phyloP scores from a whole-genome alignment of 2,797 vertebrate species.

The Australoheros facetus region DNA sequence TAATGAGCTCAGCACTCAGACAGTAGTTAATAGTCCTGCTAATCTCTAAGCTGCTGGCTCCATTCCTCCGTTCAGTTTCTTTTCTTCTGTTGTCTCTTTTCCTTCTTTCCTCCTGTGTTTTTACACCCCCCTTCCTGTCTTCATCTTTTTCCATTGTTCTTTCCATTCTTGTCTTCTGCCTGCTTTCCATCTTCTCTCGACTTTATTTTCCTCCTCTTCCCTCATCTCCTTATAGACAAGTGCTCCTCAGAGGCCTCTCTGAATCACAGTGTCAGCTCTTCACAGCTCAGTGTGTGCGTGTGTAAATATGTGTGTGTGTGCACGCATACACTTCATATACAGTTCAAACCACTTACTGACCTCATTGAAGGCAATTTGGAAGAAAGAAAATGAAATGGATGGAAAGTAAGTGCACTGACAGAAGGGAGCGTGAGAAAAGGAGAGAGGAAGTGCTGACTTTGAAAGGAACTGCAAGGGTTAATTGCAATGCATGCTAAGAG shows the following conservation, averaged over 20 bases:
- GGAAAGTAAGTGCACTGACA: background rate
- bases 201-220: conserved; percentile 7
- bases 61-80: conserved; percentile 26
- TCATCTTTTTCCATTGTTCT: background rate
- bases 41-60: conserved; percentile 56
- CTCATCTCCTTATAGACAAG: conserved; percentile 22
- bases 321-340: conserved; percentile 3
- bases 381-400: background rate
- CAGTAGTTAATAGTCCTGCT: conserved; percentile 55
- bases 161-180: background rate
- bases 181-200: background rate
- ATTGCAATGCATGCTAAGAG: conserved; percentile 28
- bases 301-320: conserved; percentile 1
- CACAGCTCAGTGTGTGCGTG: conserved; percentile 6
- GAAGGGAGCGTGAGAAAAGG: background rate
- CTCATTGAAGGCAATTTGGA: conserved; percentile 7
- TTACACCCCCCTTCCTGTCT: background rate
- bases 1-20: conserved; percentile 58
- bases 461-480: conserved; percentile 5
- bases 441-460: conserved; percentile 4
- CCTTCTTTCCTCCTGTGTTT: background rate
- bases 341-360: conserved; percentile 25
- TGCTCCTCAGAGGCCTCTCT: conserved; percentile 22
- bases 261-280: conserved; percentile 33
- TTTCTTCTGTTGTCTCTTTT: background rate